Evolutionary conservation across 1,140 invertebrate genomes (phyloP).

Genomic region (Brachionus paranguensis): DNA sequence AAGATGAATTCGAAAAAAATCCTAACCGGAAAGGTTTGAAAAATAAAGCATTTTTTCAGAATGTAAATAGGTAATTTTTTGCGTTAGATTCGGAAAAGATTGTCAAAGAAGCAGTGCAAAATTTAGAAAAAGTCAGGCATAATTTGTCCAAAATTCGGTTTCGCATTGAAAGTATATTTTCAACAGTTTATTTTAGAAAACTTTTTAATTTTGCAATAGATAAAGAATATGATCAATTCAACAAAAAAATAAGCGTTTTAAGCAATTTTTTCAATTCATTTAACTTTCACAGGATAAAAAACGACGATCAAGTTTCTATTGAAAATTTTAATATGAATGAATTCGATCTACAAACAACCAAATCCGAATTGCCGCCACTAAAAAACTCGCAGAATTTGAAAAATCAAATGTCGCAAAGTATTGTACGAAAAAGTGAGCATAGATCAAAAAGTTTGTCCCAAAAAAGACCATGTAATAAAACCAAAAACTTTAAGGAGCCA

Average conservation of each 20-base stretch:
- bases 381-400: not conserved
- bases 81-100: not conserved
- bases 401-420: not conserved
- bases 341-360: not conserved
- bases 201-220: not conserved
- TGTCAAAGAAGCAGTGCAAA: not conserved
- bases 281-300: not conserved
- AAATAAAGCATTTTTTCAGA: not conserved
- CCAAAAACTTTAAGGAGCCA: not conserved
- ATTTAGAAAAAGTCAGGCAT: not conserved
- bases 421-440: not conserved
- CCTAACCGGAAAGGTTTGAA: not conserved
- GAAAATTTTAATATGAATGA: not conserved
- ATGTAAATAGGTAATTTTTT: not conserved
- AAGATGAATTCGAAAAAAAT: not conserved
- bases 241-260: not conserved
- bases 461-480: not conserved
- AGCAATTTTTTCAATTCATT: not conserved
- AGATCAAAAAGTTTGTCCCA: not conserved
- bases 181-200: not conserved
- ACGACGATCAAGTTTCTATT: not conserved
- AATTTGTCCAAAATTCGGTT: not conserved
- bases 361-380: not conserved
- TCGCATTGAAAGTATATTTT: not conserved
- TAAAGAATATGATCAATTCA: not conserved